Percentiles rank a stretch among this genome's conserved stretches.
phyloP scores from a whole-genome alignment of 2,888 invertebrate genomes.

The Isoperla grammatica region DNA sequence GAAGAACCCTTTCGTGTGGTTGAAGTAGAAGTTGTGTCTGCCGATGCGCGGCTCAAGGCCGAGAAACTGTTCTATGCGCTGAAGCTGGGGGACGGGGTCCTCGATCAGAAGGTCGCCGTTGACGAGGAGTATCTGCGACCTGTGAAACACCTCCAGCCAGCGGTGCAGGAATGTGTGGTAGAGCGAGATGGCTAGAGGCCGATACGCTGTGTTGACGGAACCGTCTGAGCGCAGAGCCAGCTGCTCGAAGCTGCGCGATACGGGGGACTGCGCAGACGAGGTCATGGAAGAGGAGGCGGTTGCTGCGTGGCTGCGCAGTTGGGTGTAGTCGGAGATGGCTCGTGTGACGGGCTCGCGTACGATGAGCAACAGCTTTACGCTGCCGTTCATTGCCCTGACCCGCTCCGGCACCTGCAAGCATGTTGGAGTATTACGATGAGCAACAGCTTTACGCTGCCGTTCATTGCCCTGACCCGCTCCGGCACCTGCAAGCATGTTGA shows the following conservation, averaged over 20 bases:
- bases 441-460: not conserved
- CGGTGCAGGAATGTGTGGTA: slow-evolving; percentile 85
- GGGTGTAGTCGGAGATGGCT: slow-evolving; percentile 95
- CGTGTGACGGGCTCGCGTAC: slow-evolving; percentile 94
- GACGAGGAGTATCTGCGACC: slow-evolving; percentile 83
- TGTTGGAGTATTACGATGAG: too few species aligned
- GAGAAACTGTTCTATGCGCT: slow-evolving; percentile 81
- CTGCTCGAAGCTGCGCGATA: slow-evolving; percentile 67
- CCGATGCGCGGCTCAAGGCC: slow-evolving; percentile 59
- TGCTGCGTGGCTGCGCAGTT: slow-evolving; percentile 77
- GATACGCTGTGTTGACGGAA: slow-evolving; percentile 74
- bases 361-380: slow-evolving; percentile 85
- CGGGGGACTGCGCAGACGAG: slow-evolving; percentile 35
- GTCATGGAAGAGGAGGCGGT: slow-evolving; percentile 50
- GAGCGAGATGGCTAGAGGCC: slow-evolving; percentile 80
- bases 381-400: slow-evolving; percentile 89
- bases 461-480: slow-evolving; percentile 64
- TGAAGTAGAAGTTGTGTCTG: slow-evolving; percentile 90
- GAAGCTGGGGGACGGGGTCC: slow-evolving; percentile 82
- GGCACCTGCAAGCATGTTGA: slow-evolving; percentile 48
- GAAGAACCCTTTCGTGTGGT: slow-evolving; percentile 94
- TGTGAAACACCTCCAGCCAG: slow-evolving; percentile 89
- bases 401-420: slow-evolving; percentile 86
- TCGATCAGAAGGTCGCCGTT: slow-evolving; percentile 90
- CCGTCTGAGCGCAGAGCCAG: slow-evolving; percentile 75